Conservation (phyloP, 2,113 vertebrate genomes). For the Microcebus ravelobensis region DNA sequence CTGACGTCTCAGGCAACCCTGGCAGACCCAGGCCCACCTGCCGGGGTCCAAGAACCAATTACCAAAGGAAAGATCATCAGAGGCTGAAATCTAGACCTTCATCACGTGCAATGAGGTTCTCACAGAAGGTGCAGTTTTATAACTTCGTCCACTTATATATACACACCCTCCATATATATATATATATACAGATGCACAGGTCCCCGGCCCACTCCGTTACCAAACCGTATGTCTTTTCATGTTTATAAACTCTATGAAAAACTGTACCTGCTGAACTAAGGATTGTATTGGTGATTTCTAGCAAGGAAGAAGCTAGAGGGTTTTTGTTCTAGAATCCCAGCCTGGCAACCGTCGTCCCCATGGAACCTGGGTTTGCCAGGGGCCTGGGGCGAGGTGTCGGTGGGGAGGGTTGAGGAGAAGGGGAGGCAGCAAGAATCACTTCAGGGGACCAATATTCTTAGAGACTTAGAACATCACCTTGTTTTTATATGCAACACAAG, state of each 20-base stretch:
- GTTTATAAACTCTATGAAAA: constrained; percentile 94
- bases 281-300: constrained; percentile 85
- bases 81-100: constrained; percentile 78
- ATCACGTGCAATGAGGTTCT: constrained; percentile 76
- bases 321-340: constrained; percentile 79
- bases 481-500: constrained; percentile 58
- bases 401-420: background rate
- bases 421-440: constrained; percentile 65
- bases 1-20: constrained; percentile 86
- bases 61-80: constrained; percentile 87
- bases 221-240: constrained; percentile 85
- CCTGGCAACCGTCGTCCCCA: constrained; percentile 70
- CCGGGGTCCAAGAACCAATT: constrained; percentile 83
- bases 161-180: constrained; percentile 58
- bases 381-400: constrained; percentile 15
- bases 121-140: constrained; percentile 84
- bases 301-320: constrained; percentile 75
- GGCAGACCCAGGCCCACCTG: constrained; percentile 83
- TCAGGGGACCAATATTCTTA: constrained; percentile 83
- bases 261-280: constrained; percentile 94
- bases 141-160: constrained; percentile 84
- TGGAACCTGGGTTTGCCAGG: constrained; percentile 38
- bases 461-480: constrained; percentile 74
- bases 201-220: constrained; percentile 72
- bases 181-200: constrained; percentile 82